phyloP scores from a whole-genome alignment of 2,888 invertebrate species.

The Octonoba sinensis region DNA sequence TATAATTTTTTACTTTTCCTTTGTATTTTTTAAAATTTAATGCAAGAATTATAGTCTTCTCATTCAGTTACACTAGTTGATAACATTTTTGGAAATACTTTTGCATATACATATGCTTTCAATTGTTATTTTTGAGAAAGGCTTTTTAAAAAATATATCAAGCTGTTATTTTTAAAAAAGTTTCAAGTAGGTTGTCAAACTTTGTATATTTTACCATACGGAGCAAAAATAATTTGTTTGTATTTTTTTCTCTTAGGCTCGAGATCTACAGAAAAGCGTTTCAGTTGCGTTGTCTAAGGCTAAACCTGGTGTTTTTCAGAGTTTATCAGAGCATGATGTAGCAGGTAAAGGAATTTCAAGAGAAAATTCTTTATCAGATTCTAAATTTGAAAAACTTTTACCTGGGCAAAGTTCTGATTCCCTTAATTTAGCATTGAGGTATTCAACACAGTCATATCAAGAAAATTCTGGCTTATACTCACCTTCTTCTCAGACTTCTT shows the following conservation, averaged over 20 bases:
- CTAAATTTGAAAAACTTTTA: slow-evolving; percentile 50
- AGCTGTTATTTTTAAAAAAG: too few species aligned
- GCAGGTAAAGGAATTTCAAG: slow-evolving; percentile 29
- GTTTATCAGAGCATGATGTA: slow-evolving; percentile 43
- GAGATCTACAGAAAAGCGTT: slow-evolving; percentile 50
- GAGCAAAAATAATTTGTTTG: neutral
- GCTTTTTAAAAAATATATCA: too few species aligned
- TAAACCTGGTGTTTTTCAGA: slow-evolving; percentile 53
- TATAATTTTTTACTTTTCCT: too few species aligned
- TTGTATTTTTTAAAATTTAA: too few species aligned
- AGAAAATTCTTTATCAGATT: slow-evolving; percentile 30
- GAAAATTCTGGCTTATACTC: slow-evolving; percentile 60
- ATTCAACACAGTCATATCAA: slow-evolving; percentile 56
- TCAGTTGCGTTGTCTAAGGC: slow-evolving; percentile 49
- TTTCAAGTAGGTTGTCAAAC: too few species aligned
- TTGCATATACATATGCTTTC: too few species aligned
- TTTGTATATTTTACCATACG: too few species aligned
- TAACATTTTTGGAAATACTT: too few species aligned
- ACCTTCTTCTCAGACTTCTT: slow-evolving; percentile 59
- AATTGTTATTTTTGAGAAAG: too few species aligned
- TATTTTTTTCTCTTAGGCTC: slow-evolving; percentile 37
- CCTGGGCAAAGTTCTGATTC: slow-evolving; percentile 39
- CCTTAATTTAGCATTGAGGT: slow-evolving; percentile 38
- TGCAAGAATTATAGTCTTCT: too few species aligned
- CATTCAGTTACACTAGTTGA: too few species aligned